phyloP scores from a whole-genome alignment of 2,888 invertebrate genomes.

The Drosophila kanekoi region DNA sequence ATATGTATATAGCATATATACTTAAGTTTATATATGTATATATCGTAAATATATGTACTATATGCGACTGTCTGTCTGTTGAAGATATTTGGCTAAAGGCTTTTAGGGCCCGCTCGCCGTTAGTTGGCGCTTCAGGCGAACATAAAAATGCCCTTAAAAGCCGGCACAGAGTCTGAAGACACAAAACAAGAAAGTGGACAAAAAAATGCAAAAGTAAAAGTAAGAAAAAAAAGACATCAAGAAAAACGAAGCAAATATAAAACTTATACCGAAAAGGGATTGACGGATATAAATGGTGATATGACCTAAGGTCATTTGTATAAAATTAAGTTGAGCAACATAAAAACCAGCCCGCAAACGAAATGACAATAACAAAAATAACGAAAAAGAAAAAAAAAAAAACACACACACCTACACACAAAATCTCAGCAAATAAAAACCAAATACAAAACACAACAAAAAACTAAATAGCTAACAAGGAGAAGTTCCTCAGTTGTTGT shows the following conservation, averaged over 20 bases:
- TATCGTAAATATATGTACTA: conserved; percentile 35
- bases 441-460: conserved; percentile 20
- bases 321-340: conserved; percentile 81
- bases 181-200: conserved; percentile 30
- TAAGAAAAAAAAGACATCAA: conserved; percentile 5
- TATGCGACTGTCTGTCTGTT: conserved; percentile 63
- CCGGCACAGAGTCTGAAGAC: conserved; percentile 54
- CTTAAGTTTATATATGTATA: conserved; percentile 32
- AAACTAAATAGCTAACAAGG: conserved; percentile 59
- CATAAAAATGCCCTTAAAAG: conserved; percentile 80
- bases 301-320: conserved; percentile 80
- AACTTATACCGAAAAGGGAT: conserved; percentile 80
- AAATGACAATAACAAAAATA: conserved; percentile 62
- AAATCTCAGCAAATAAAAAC: conserved; percentile 14
- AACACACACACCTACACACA: too few species aligned
- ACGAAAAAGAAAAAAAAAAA: conserved; percentile 22
- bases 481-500: conserved; percentile 48
- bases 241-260: conserved; percentile 74
- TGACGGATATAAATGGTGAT: conserved; percentile 82
- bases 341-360: conserved; percentile 62
- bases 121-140: conserved; percentile 78
- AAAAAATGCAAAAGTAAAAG: conserved; percentile 15
- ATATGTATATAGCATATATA: conserved; percentile 14
- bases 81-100: conserved; percentile 80
- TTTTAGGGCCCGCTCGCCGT: conserved; percentile 76